Conservation (phyloP, 2,797 vertebrate genomes). For the Borostomias antarcticus region DNA sequence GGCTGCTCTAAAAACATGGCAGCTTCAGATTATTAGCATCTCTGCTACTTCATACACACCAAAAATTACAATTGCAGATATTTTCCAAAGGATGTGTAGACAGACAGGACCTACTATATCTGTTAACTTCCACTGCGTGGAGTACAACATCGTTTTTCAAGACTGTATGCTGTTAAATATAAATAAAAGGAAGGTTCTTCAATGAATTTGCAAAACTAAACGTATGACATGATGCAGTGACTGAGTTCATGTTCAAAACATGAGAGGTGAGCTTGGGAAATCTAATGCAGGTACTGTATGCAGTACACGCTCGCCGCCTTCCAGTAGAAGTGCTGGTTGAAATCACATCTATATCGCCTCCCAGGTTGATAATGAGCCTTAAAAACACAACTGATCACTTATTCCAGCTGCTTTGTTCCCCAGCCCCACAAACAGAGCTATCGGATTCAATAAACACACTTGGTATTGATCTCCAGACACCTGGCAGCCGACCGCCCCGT, state of each 20-base stretch:
- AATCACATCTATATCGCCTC: constrained; percentile 58
- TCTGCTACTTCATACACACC: too few species aligned
- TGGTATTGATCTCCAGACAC: constrained; percentile 64
- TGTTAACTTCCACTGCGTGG: background rate
- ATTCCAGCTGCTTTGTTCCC: constrained; percentile 62
- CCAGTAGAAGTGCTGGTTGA: constrained; percentile 7
- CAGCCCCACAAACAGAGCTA: constrained; percentile 59
- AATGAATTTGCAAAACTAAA: too few species aligned
- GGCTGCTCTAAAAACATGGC: constrained; percentile 6
- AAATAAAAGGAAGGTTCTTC: too few species aligned
- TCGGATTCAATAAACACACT: constrained; percentile 71
- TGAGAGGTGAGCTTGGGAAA: too few species aligned
- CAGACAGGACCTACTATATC: too few species aligned
- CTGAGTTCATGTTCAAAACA: too few species aligned
- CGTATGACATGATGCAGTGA: too few species aligned
- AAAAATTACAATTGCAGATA: too few species aligned
- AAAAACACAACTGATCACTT: constrained; percentile 64
- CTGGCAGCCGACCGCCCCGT: constrained; percentile 44
- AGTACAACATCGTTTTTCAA: too few species aligned
- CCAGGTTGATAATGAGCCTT: constrained; percentile 63
- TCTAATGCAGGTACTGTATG: background rate
- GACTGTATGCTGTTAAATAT: too few species aligned
- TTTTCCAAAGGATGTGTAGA: too few species aligned
- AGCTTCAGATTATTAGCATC: too few species aligned
- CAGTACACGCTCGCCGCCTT: background rate